Percentiles rank a stretch among this genome's conserved stretches.
phyloP scores from a whole-genome alignment of 2,113 vertebrate genomes.

The Trichomycterus rosablanca region DNA sequence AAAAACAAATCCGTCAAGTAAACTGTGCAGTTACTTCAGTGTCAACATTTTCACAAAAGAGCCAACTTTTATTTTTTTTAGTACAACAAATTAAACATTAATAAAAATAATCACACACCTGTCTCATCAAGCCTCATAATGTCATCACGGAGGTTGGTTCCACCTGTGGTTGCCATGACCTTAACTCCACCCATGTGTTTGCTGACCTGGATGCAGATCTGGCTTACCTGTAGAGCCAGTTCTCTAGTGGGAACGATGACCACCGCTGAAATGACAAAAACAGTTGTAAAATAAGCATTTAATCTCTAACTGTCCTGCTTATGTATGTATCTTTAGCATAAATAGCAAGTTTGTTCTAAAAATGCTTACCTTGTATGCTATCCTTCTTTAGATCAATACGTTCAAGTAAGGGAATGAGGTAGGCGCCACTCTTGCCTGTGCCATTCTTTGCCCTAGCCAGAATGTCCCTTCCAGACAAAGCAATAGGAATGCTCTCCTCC shows the following conservation, averaged over 20 bases:
- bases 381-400: conserved; percentile 98
- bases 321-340: too few species aligned
- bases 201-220: conserved; percentile 99
- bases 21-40: too few species aligned
- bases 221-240: conserved; percentile 98
- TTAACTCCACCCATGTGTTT: conserved; percentile 99
- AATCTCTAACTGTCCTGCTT: not conserved
- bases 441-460: conserved; percentile 98
- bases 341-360: not conserved
- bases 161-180: conserved; percentile 98
- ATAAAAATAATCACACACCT: conserved; percentile 61
- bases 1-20: conserved; percentile 18
- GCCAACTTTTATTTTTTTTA: too few species aligned
- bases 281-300: not conserved
- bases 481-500: conserved; percentile 99
- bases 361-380: conserved; percentile 88
- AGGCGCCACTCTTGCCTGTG: conserved; percentile 99
- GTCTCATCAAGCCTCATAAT: conserved; percentile 99
- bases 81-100: too few species aligned
- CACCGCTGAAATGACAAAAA: conserved; percentile 71
- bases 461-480: conserved; percentile 98
- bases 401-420: conserved; percentile 99
- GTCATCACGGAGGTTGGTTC: conserved; percentile 97
- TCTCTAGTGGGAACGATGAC: conserved; percentile 98
- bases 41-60: not conserved